A percentile compares a stretch with the other conserved stretches of the same genome.
These are phyloP conservation scores for Lumbricus terrestris DNA, from an alignment of 2,888 invertebrate species.

Conservation along the genomic window DNA sequence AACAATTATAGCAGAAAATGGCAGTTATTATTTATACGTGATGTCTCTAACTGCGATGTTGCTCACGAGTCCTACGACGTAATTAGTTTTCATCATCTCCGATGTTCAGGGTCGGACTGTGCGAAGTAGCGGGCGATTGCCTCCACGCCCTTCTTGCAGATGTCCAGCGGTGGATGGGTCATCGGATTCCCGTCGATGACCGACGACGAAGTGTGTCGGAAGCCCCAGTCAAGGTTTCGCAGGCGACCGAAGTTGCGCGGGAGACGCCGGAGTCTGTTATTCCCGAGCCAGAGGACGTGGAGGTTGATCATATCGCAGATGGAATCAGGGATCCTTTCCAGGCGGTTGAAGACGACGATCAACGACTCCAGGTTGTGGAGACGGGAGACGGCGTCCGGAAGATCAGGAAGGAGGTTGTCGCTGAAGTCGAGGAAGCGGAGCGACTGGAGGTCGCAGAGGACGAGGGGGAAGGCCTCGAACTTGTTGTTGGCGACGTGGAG, in stretches of 20 bases:
- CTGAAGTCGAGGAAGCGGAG: constrained; percentile 56
- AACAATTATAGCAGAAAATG: not conserved
- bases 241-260: constrained; percentile 53
- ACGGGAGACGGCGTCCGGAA: constrained; percentile 52
- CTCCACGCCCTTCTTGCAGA: constrained; percentile 52
- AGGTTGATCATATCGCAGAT: constrained; percentile 55
- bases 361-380: constrained; percentile 56
- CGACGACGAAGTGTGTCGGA: constrained; percentile 49
- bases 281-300: constrained; percentile 58
- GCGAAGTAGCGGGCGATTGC: constrained; percentile 51
- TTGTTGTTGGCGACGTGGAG: constrained; percentile 57
- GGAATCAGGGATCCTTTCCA: constrained; percentile 52
- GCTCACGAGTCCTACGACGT: no score
- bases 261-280: constrained; percentile 53
- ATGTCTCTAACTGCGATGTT: no score
- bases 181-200: constrained; percentile 54
- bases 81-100: not conserved
- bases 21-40: no score
- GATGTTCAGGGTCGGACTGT: not conserved
- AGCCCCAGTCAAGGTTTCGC: constrained; percentile 53
- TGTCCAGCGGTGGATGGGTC: constrained; percentile 52
- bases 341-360: constrained; percentile 55
- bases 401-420: constrained; percentile 50
- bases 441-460: constrained; percentile 48
- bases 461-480: constrained; percentile 51